A percentile compares a stretch with the other conserved stretches of the same genome.
phyloP scores from a whole-genome alignment of 2,888 invertebrate species.

The Eupithecia exiguata region DNA sequence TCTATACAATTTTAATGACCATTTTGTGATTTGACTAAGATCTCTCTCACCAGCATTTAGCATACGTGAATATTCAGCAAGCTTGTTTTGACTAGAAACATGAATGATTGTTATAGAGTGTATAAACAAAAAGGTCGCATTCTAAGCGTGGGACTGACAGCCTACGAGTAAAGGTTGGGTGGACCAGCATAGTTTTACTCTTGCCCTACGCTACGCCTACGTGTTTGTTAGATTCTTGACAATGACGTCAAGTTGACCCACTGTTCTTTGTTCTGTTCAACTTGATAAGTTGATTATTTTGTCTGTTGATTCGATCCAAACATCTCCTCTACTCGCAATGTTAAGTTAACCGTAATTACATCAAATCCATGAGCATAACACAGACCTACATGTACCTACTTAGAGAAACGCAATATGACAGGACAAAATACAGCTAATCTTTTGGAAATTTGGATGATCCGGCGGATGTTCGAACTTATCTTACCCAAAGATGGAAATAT shows the following conservation, averaged over 20 bases:
- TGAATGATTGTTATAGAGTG: conserved; percentile 62
- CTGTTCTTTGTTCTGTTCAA: conserved; percentile 31
- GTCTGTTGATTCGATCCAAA: neutral
- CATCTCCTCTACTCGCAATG: neutral
- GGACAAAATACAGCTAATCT: conserved; percentile 3
- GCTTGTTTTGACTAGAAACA: conserved; percentile 60
- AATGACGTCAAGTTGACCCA: conserved; percentile 43
- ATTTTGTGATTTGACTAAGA: conserved; percentile 55
- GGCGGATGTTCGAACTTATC: conserved; percentile 76
- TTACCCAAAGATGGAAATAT: conserved; percentile 64
- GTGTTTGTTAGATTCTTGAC: conserved; percentile 50
- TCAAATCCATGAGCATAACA: neutral
- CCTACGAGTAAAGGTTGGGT: conserved; percentile 65
- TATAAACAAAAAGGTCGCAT: conserved; percentile 68
- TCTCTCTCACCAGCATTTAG: conserved; percentile 59
- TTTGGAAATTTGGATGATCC: conserved; percentile 51
- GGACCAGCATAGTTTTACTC: conserved; percentile 68
- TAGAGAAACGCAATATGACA: neutral
- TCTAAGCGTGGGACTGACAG: conserved; percentile 67
- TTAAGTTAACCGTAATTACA: neutral
- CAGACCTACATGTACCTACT: neutral
- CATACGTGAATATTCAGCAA: conserved; percentile 73
- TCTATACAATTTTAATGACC: conserved; percentile 40
- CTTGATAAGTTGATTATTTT: conserved; percentile 35
- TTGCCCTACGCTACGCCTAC: conserved; percentile 63